Percentiles rank a stretch among this genome's conserved stretches.
phyloP scores from a whole-genome alignment of 1,140 invertebrate genomes.

The Pseudomyrmex flavicornis region DNA sequence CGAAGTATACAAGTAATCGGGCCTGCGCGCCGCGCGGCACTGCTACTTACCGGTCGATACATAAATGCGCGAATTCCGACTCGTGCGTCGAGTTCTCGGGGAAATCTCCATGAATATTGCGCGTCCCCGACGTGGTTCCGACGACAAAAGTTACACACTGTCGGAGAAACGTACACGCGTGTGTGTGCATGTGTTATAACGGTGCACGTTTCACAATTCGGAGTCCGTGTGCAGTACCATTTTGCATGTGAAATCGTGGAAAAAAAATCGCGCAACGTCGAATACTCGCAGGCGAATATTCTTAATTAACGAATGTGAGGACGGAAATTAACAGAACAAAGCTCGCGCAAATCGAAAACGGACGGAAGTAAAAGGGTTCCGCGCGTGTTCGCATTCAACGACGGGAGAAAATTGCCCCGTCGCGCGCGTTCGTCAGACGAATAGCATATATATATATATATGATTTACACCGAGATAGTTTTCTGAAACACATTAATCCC shows the following conservation, averaged over 20 bases:
- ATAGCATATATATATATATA: not conserved
- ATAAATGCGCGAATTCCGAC: constrained; percentile 1
- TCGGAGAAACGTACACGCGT: not conserved
- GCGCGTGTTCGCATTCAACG: not conserved
- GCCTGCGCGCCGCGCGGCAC: too few relatives aligned
- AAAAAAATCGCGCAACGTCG: too few relatives aligned
- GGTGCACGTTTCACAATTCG: too few relatives aligned
- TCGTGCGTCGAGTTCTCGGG: not conserved
- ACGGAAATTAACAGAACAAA: not conserved
- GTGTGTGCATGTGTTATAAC: not conserved
- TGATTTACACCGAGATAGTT: constrained; percentile 53
- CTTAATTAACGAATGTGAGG: not conserved
- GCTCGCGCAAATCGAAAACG: constrained; percentile 39
- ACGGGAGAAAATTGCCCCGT: constrained; percentile 22
- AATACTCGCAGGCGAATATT: not conserved
- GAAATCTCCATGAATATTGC: constrained; percentile 28
- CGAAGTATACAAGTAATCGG: not conserved
- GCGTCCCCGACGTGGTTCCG: not conserved
- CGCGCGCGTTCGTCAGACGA: constrained; percentile 16
- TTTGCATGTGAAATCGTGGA: too few relatives aligned
- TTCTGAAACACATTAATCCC: constrained; percentile 53
- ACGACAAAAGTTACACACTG: constrained; percentile 14
- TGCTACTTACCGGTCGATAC: constrained; percentile 4
- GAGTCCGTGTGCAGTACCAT: too few relatives aligned
- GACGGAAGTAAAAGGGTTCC: constrained; percentile 6